Base-by-base conservation (phyloP, 2,888 invertebrate species). In the Sicus ferrugineus region DNA sequence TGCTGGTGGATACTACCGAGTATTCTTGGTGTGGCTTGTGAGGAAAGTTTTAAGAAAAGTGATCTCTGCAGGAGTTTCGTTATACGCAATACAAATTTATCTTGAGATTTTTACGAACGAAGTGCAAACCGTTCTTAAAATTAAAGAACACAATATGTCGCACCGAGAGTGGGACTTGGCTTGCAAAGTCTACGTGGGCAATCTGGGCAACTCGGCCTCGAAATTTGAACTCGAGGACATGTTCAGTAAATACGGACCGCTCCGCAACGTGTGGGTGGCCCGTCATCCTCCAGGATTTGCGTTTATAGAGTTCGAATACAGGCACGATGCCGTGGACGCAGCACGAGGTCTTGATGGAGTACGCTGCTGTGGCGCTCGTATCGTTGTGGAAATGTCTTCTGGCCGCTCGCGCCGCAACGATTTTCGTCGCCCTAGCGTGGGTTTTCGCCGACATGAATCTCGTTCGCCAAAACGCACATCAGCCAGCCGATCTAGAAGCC, bases 321-420 rank as follows among this genome's bases (percentile, higher is more conserved):
- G 91, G 34, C 87, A 94, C 70, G 95, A 95, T 85, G 94, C 94
- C 1, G 93, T 93, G 83, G 94, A 94, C 85, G 93, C 94, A 72
- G 92, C 93, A 19, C 86, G 92, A 76, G 93, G 91, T 61, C 85
- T 94, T 73, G 93, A 93, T 83, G 93, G 93, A 87, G 90, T 90
- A 72, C 91, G 94, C 64, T 93, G 94, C 86, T 95, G 95, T 86
- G 95, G 96, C 11, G 93, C 94, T 30, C 90, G 95, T 79, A 93
- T 96, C 66, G 90, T 95, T 72, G 95, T 96, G 19, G 96, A 96
- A 87, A 96, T 96, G 96, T 95, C 95, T 0, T 94, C 93, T 73
- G 95, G 95, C 0, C 89, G 94, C 77, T 93, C 93, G 64, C 88
- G 94, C 65, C 89, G 90, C 76, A 92, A 91, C 68, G 91, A 90